phyloP scores from a whole-genome alignment of 2,888 invertebrate genomes.

The Cheilosia vulpina region DNA sequence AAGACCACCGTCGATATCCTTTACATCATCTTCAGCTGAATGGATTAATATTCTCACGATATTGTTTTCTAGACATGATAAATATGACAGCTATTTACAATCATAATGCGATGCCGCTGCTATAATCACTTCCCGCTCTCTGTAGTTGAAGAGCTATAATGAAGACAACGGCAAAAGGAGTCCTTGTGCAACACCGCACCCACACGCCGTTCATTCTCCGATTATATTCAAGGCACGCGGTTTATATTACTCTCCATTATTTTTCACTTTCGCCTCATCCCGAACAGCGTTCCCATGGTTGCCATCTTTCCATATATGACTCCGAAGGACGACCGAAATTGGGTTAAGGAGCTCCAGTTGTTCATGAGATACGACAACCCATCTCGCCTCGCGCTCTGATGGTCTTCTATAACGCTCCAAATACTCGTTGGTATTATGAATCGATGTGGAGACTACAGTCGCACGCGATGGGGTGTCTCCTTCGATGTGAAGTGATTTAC shows the following conservation, averaged over 20 bases:
- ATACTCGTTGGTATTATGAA: slow-evolving; percentile 24
- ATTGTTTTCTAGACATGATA: slow-evolving; percentile 42
- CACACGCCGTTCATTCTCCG: slow-evolving; percentile 41
- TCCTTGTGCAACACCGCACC: background rate
- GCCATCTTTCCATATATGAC: slow-evolving; percentile 3
- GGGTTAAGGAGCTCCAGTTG: slow-evolving; percentile 52
- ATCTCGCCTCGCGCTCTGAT: slow-evolving; percentile 1
- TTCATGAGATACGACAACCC: slow-evolving; percentile 17
- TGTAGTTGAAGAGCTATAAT: background rate
- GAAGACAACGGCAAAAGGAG: background rate
- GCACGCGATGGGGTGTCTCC: slow-evolving; percentile 7
- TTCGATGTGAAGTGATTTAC: slow-evolving; percentile 56
- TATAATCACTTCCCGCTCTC: slow-evolving; percentile 51
- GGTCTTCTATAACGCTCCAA: background rate
- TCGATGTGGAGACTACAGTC: slow-evolving; percentile 25
- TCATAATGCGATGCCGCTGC: slow-evolving; percentile 31
- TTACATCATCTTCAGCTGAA: background rate
- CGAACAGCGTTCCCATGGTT: background rate
- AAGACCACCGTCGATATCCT: background rate
- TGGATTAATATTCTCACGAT: slow-evolving; percentile 29
- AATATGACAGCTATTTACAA: slow-evolving; percentile 52
- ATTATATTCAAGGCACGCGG: slow-evolving; percentile 68
- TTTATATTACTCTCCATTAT: slow-evolving; percentile 68
- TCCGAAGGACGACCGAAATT: slow-evolving; percentile 52
- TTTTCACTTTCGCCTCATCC: slow-evolving; percentile 45